phyloP scores from a whole-genome alignment of 2,888 invertebrate genomes.

The Brachyptera putata region DNA sequence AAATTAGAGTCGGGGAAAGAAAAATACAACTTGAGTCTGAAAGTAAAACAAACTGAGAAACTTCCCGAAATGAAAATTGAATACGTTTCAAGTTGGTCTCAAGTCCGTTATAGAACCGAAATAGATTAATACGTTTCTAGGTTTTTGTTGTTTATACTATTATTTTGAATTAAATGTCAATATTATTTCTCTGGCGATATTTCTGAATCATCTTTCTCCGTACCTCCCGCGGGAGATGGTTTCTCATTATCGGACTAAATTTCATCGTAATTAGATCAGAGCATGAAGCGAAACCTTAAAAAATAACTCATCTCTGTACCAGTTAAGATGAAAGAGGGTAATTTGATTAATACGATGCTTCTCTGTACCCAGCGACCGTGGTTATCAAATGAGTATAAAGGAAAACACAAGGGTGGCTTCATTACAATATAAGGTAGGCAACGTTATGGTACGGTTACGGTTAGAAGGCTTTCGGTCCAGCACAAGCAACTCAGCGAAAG shows the following conservation, averaged over 20 bases:
- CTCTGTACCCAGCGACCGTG: conserved; percentile 1
- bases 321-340: conserved; percentile 10
- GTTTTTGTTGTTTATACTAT: conserved; percentile 9
- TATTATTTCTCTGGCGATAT: background rate
- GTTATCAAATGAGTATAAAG: conserved; percentile 5
- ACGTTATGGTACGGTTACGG: background rate
- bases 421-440: too few relatives aligned
- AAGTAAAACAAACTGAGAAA: conserved; percentile 11
- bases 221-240: background rate
- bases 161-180: conserved; percentile 3
- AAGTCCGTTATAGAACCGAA: background rate
- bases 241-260: conserved; percentile 16
- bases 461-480: background rate
- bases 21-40: conserved; percentile 16
- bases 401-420: background rate
- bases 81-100: conserved; percentile 4
- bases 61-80: conserved; percentile 17
- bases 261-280: conserved; percentile 14
- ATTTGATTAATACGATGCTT: conserved; percentile 11
- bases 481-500: conserved; percentile 12
- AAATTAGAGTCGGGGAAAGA: conserved; percentile 8
- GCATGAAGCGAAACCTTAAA: conserved; percentile 4
- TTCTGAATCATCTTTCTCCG: conserved; percentile 2
- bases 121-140: background rate
- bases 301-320: conserved; percentile 9